Evolutionary conservation across 2,797 vertebrate species (phyloP).

Genomic region (Bovichtus variegatus): DNA sequence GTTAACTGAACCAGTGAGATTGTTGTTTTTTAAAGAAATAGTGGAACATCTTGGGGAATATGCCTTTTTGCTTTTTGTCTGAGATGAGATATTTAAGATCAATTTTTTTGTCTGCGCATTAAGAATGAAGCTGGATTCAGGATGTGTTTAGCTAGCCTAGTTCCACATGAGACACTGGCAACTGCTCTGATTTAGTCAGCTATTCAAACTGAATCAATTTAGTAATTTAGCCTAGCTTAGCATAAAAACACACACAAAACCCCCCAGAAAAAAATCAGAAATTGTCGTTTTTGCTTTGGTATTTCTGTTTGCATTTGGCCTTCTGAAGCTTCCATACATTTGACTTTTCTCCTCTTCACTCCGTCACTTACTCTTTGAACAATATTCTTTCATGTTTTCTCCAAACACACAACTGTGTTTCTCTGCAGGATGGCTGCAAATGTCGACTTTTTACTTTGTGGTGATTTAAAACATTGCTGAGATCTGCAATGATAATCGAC

Average conservation of each 20-base stretch:
- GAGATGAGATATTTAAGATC: background rate
- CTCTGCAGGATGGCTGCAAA: conserved; percentile 13
- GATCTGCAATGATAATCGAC: conserved; percentile 1
- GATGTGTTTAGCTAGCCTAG: background rate
- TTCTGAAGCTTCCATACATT: background rate
- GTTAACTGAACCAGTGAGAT: background rate
- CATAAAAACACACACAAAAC: background rate
- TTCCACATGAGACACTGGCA: background rate
- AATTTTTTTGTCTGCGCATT: background rate
- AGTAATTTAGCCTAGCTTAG: background rate
- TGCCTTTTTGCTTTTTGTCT: background rate
- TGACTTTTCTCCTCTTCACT: background rate
- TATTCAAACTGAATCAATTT: background rate
- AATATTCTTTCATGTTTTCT: background rate
- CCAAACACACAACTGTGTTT: conserved; percentile 4
- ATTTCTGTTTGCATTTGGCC: background rate
- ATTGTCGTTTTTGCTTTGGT: no score
- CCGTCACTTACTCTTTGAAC: conserved; percentile 1
- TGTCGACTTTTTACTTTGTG: background rate
- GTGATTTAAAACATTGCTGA: conserved; percentile 39
- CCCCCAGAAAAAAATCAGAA: background rate
- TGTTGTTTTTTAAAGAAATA: background rate
- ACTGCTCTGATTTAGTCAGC: background rate
- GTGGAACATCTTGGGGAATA: background rate
- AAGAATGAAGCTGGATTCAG: background rate